phyloP scores from a whole-genome alignment of 2,113 vertebrate genomes.

The Mormoops blainvillei region DNA sequence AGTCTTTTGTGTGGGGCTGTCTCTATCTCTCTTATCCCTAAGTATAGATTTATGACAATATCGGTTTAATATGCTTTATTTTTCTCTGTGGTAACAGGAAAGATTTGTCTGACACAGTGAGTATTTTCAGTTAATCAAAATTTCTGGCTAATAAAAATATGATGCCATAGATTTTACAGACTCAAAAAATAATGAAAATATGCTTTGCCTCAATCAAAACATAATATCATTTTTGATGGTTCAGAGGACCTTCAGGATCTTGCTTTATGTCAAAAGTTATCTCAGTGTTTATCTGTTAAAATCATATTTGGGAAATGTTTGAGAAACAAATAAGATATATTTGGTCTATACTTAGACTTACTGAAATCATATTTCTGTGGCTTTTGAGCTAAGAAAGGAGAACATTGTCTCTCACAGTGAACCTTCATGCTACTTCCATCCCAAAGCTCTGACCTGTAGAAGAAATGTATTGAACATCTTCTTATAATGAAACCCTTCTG shows the following conservation, averaged over 20 bases:
- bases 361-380: conserved; percentile 5
- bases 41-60: not conserved
- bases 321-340: not conserved
- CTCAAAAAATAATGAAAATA: not conserved
- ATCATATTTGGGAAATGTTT: not conserved
- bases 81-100: not conserved
- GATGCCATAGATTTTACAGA: not conserved
- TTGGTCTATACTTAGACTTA: not conserved
- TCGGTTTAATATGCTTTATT: not conserved
- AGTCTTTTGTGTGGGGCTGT: not conserved
- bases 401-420: not conserved
- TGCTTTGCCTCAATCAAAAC: not conserved
- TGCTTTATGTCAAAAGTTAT: not conserved
- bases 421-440: not conserved
- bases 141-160: not conserved
- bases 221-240: not conserved
- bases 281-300: not conserved
- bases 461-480: not conserved
- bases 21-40: not conserved
- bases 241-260: not conserved
- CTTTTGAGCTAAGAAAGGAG: not conserved
- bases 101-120: not conserved
- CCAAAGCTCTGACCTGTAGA: not conserved
- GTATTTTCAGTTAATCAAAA: not conserved
- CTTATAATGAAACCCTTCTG: not conserved